Evolutionary conservation across 2,888 invertebrate species (phyloP).

Genomic region (Melinaea menophilus): DNA sequence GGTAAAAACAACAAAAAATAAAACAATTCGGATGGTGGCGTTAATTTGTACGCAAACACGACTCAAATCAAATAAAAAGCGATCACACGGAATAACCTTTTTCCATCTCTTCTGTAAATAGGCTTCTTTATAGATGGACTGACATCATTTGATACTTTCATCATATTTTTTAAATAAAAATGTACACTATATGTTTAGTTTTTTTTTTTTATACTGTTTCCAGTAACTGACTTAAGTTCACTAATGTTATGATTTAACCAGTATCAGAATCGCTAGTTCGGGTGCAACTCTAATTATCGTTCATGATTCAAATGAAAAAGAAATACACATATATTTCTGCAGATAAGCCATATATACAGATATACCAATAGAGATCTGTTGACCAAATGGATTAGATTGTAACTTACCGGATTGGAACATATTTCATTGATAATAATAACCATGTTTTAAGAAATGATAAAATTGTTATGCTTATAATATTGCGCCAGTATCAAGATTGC

Average conservation of each 20-base stretch:
- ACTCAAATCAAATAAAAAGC: constrained; percentile 75
- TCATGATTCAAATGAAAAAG: no score
- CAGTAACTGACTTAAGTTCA: no score
- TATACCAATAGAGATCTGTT: no score
- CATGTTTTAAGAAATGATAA: not conserved
- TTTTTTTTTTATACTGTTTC: not conserved
- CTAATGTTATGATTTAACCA: no score
- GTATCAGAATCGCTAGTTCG: no score
- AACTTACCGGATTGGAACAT: no score
- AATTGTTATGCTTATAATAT: constrained; percentile 8
- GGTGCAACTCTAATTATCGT: no score
- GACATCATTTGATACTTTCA: constrained; percentile 50
- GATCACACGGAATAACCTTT: constrained; percentile 75
- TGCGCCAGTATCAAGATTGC: constrained; percentile 49
- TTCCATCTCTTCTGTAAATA: constrained; percentile 73
- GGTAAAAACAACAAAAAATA: constrained; percentile 24
- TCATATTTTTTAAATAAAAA: not conserved
- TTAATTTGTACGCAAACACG: constrained; percentile 74
- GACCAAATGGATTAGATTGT: no score
- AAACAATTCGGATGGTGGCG: constrained; percentile 41
- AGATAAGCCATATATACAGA: no score
- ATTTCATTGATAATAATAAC: not conserved
- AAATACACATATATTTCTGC: no score
- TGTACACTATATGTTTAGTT: not conserved
- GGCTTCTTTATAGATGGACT: constrained; percentile 42